Conservation (phyloP, 2,888 invertebrate genomes). For the Himalopsyche japonica region DNA sequence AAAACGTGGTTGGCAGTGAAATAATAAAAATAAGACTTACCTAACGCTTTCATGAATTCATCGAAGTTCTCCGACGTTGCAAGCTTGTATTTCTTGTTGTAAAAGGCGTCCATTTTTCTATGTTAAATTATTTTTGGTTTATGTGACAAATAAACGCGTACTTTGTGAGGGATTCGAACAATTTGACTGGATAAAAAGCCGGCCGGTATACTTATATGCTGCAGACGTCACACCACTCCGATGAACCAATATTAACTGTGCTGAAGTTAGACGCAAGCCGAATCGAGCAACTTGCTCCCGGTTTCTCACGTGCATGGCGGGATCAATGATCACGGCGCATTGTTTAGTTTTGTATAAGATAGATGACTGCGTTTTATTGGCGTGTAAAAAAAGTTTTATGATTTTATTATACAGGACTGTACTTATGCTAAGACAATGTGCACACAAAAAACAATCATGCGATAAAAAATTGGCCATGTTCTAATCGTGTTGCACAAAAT, state of each 20-base stretch:
- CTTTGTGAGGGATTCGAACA: not conserved
- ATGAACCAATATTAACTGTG: not conserved
- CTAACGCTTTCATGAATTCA: conserved; percentile 74
- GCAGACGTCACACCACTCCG: conserved; percentile 1
- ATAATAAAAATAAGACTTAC: conserved; percentile 54
- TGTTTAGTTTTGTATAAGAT: not conserved
- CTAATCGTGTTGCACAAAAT: not conserved
- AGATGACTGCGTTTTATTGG: not conserved
- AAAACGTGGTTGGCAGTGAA: not conserved
- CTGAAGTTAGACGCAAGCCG: conserved; percentile 8
- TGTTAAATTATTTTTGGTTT: not conserved
- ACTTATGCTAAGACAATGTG: not conserved
- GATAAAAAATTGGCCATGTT: not conserved
- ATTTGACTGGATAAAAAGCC: not conserved
- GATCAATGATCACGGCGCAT: not conserved
- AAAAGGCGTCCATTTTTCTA: conserved; percentile 43
- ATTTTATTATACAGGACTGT: not conserved
- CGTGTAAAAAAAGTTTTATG: not conserved
- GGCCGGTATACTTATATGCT: not conserved
- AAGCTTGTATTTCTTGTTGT: conserved; percentile 71
- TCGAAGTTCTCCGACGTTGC: conserved; percentile 72
- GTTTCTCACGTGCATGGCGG: not conserved
- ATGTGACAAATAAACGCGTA: not conserved
- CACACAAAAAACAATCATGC: not conserved
- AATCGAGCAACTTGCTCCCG: not conserved